Evolutionary conservation across 1,140 invertebrate genomes (phyloP).

Genomic region (Drosophila repletoides): DNA sequence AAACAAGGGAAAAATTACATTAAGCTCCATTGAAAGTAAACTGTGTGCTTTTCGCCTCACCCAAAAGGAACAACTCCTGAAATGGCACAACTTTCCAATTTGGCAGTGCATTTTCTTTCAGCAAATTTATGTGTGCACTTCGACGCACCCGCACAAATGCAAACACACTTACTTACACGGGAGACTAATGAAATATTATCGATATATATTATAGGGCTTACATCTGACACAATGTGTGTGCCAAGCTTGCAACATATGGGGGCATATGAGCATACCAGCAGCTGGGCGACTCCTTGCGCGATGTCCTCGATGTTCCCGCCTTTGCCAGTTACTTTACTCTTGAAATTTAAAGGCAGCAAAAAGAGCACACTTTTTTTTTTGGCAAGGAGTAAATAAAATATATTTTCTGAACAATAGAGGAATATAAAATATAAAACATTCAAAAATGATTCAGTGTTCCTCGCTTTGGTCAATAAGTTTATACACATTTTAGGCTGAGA

Average conservation of each 20-base stretch:
- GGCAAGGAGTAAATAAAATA: no score
- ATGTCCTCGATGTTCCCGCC: no score
- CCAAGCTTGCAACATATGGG: conserved; percentile 38
- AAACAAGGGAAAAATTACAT: conserved; percentile 60
- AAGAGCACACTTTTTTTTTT: no score
- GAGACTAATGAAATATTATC: conserved; percentile 74
- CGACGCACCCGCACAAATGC: conserved; percentile 38
- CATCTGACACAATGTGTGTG: conserved; percentile 40
- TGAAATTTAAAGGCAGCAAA: no score
- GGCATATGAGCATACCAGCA: no score
- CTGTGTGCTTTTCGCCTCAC: conserved; percentile 3
- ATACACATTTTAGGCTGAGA: background rate
- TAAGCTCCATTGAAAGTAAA: conserved; percentile 69
- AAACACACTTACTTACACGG: conserved; percentile 4
- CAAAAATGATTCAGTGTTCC: no score
- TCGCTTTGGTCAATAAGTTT: no score
- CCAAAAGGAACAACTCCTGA: background rate
- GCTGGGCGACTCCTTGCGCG: no score
- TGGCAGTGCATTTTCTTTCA: conserved; percentile 74
- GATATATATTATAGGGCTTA: conserved; percentile 72
- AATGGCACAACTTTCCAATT: conserved; percentile 60
- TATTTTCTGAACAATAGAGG: no score
- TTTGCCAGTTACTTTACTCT: no score
- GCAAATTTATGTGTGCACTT: conserved; percentile 73
- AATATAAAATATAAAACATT: no score